phyloP scores from a whole-genome alignment of 1,140 invertebrate genomes.

The Habropoda laboriosa region DNA sequence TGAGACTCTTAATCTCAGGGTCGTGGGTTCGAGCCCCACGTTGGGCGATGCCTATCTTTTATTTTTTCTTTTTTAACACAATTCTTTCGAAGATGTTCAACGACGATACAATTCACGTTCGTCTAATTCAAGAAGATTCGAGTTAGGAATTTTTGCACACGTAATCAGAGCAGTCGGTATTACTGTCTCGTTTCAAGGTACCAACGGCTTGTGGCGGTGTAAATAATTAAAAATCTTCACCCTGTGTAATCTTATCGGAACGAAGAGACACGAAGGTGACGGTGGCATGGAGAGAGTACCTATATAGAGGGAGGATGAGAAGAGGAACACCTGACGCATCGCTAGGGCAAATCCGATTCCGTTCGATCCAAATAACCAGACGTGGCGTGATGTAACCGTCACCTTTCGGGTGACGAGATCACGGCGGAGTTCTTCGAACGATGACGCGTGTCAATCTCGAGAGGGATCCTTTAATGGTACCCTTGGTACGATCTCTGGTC shows the following conservation, averaged over 20 bases:
- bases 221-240: conserved; percentile 12
- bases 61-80: not conserved
- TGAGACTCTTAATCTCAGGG: conserved; percentile 96
- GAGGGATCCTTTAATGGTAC: not conserved
- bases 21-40: conserved; percentile 95
- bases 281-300: not conserved
- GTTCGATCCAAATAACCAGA: not conserved
- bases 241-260: conserved; percentile 28
- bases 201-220: not conserved
- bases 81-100: too few species aligned
- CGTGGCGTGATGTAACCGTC: not conserved
- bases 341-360: not conserved
- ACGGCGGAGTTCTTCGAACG: not conserved
- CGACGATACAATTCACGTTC: too few species aligned
- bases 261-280: not conserved
- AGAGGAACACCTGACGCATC: not conserved
- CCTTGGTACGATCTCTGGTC: not conserved
- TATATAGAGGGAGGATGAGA: too few species aligned
- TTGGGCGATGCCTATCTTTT: conserved; percentile 85
- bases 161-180: not conserved
- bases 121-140: too few species aligned
- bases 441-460: not conserved
- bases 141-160: not conserved
- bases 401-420: not conserved
- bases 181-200: not conserved